phyloP scores from a whole-genome alignment of 2,888 invertebrate genomes.

The Drosophila ustulata region DNA sequence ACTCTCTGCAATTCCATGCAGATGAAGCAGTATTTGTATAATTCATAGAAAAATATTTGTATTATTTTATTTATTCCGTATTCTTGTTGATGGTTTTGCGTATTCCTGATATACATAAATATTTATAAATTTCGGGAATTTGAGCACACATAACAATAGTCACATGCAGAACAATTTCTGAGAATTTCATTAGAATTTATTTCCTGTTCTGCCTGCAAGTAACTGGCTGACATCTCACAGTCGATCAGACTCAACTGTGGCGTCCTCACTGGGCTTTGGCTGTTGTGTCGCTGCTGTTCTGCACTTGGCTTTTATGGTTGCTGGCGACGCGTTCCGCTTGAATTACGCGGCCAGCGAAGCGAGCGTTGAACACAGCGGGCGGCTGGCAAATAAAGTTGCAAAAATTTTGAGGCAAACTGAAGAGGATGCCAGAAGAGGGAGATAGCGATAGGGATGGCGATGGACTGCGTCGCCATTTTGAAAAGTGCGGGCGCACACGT shows the following conservation, averaged over 20 bases:
- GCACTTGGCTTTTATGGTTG: conserved; percentile 75
- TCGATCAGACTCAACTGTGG: not conserved
- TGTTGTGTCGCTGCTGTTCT: conserved; percentile 9
- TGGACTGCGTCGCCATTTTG: conserved; percentile 65
- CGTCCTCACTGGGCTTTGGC: not conserved
- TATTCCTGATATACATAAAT: no score
- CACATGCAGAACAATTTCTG: not conserved
- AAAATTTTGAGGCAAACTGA: conserved; percentile 22
- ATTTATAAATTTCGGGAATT: no score
- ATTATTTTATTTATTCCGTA: no score
- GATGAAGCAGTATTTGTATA: no score
- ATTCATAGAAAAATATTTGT: no score
- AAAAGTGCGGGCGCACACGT: conserved; percentile 40
- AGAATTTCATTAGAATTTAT: not conserved
- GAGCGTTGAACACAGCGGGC: conserved; percentile 60
- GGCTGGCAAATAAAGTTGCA: conserved; percentile 68
- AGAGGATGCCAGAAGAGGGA: not conserved
- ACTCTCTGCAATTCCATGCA: no score
- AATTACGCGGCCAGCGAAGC: conserved; percentile 77
- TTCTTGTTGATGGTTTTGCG: no score
- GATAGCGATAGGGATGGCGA: not conserved
- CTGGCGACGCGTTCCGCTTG: conserved; percentile 77
- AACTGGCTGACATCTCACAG: not conserved
- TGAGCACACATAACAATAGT: not conserved
- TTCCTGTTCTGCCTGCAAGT: not conserved